A percentile compares a stretch with the other conserved stretches of the same genome.
Conservation (phyloP, 2,888 invertebrate species). For the Ornithoptera alexandrae region DNA sequence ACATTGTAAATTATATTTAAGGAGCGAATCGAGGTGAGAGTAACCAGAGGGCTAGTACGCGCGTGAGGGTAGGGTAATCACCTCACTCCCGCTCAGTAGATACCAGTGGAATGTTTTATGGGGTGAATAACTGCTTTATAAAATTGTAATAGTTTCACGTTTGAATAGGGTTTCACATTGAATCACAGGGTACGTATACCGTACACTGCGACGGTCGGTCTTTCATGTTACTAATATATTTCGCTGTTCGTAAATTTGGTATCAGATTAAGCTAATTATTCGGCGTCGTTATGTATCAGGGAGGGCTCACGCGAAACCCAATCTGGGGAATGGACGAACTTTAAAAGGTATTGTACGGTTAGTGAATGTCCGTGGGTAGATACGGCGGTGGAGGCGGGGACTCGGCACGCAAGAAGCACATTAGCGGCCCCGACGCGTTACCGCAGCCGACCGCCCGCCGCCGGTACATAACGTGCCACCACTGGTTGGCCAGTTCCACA, state of each 20-base stretch:
- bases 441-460: conserved; percentile 75
- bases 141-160: conserved; percentile 18
- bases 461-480: conserved; percentile 70
- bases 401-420: conserved; percentile 76
- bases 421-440: conserved; percentile 70
- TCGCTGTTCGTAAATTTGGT: conserved; percentile 62
- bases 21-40: conserved; percentile 1
- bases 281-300: conserved; percentile 63
- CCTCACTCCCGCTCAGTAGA: not conserved
- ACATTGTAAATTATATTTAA: conserved; percentile 16
- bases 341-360: conserved; percentile 64
- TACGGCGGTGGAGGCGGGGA: conserved; percentile 56
- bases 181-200: no score
- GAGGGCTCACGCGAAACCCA: conserved; percentile 68
- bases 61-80: conserved; percentile 9
- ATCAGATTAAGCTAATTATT: conserved; percentile 72
- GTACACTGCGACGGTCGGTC: conserved; percentile 40
- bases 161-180: conserved; percentile 13
- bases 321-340: conserved; percentile 64
- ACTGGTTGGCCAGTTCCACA: conserved; percentile 73
- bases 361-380: conserved; percentile 68
- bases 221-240: conserved; percentile 65
- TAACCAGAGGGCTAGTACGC: not conserved
- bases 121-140: conserved; percentile 3
- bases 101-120: not conserved